Evolutionary conservation across 2,888 invertebrate species (phyloP).

Genomic region (Plusia festucae): DNA sequence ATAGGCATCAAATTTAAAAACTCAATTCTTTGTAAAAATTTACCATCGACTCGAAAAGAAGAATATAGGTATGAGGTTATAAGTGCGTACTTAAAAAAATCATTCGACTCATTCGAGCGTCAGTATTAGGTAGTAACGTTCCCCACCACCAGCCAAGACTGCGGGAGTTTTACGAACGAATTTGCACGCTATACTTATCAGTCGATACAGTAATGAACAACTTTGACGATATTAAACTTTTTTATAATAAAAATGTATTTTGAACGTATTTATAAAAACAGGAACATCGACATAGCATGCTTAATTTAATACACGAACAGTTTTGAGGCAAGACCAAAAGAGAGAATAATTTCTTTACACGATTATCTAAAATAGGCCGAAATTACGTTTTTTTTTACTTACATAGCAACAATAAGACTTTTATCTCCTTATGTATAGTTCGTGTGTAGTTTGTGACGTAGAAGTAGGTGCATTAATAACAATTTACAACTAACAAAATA

Average conservation of each 20-base stretch:
- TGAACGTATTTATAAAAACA: neutral
- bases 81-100: too few relatives aligned
- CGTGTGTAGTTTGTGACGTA: conserved; percentile 3
- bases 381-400: neutral
- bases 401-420: neutral
- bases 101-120: too few relatives aligned
- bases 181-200: too few relatives aligned
- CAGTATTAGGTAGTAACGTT: too few relatives aligned
- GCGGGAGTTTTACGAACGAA: too few relatives aligned
- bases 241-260: neutral
- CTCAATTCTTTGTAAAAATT: too few relatives aligned
- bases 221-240: neutral
- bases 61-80: too few relatives aligned
- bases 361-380: neutral
- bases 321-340: neutral
- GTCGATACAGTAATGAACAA: neutral
- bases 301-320: neutral
- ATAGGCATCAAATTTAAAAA: too few relatives aligned
- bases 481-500: conserved; percentile 21
- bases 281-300: neutral
- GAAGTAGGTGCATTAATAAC: conserved; percentile 13
- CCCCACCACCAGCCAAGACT: too few relatives aligned
- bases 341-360: neutral
- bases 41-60: too few relatives aligned
- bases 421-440: neutral